Evolutionary conservation across 92 coral and sea anemone species (phyloP), one percentile per base, ranked within the genome.

Genomic region (Palythoa grandiflora): DNA sequence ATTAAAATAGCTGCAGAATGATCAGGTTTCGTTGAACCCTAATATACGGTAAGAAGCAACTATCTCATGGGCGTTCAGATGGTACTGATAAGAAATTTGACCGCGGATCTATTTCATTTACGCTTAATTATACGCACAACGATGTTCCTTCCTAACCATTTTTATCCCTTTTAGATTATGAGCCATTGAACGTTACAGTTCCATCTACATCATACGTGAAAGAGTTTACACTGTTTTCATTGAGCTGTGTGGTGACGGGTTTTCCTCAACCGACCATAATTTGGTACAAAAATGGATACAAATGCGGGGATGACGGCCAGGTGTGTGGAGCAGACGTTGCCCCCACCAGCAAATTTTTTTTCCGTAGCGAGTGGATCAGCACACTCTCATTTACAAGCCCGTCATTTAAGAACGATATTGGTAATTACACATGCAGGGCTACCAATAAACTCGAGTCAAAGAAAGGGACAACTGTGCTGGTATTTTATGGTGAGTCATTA

Each of bases 361-460:
- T 36, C 16, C 21, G 17, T 10, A 81, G 66, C 21, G 20, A 65
- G 9, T 66, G 86, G 86, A 44, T 81, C 9, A 28, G 86, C n/a
- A 40, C 13, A 35, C 60, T 81, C 14, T 12, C 9, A 2, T 20
- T 81, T 21, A 68, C 12, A 17, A 81, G 60, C 20, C 20, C 75
- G 5, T 65, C 86, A 6, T 65, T 65, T 14, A 17, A 68, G 59
- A 54, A 15, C 52, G 47, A 81, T 11, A 20, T 9, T 44, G 86
- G 86, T 20, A 48, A 44, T 16, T 81, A 81, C 40, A 39, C 75
- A 20, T 81, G 86, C 60, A 48, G 2, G 44, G 86, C 74, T 19
- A 20, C 86, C 61, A 81, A 81, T 12, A 35, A 81, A 66, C 86
- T 65, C 16, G 86, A 81, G 28, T 65, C 61, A 14, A 63, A 10